Conservation (phyloP, 2,888 invertebrate species). For the Trachelus iudaicus region DNA sequence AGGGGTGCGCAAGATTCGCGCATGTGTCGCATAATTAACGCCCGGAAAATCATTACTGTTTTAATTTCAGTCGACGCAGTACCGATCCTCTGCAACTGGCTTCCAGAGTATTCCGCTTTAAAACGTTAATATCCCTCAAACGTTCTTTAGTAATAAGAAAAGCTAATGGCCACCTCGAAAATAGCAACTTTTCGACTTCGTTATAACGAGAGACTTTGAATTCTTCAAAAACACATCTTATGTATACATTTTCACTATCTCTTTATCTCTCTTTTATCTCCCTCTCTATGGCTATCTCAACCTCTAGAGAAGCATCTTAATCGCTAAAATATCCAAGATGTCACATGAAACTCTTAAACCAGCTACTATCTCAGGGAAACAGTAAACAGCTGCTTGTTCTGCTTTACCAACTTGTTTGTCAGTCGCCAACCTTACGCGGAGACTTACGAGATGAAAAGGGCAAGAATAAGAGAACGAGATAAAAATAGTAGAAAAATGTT, state of each 20-base stretch:
- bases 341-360: not conserved
- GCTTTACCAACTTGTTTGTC: not conserved
- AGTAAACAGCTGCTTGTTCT: not conserved
- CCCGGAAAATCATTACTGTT: conserved; percentile 34
- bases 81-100: not conserved
- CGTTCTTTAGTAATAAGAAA: not conserved
- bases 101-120: not conserved
- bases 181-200: not conserved
- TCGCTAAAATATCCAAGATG: not conserved
- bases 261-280: not conserved
- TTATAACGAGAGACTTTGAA: not conserved
- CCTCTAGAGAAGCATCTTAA: not conserved
- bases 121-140: not conserved
- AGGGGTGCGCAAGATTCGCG: conserved; percentile 27
- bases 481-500: not conserved
- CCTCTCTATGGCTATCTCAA: not conserved
- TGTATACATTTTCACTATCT: not conserved
- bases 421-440: not conserved
- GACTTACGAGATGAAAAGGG: not conserved
- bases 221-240: not conserved
- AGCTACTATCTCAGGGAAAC: not conserved
- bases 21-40: conserved; percentile 33
- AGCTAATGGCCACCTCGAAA: not conserved
- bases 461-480: not conserved
- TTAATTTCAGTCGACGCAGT: conserved; percentile 23